Evolutionary conservation across 2,797 vertebrate species (phyloP).

Genomic region (Adrianichthys oophorus): DNA sequence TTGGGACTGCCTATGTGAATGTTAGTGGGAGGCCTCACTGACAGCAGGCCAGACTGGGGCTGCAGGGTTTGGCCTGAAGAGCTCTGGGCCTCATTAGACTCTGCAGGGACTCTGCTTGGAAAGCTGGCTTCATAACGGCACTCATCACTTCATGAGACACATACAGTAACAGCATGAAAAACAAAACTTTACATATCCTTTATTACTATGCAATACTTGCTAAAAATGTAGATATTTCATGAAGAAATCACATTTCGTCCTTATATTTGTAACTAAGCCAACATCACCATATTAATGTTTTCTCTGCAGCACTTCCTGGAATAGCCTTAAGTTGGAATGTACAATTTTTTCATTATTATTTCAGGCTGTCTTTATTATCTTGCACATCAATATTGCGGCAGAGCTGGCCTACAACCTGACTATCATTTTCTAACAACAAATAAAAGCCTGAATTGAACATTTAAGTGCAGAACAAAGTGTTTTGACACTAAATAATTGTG

Average conservation of each 20-base stretch:
- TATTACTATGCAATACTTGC: no score
- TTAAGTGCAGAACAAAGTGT: no score
- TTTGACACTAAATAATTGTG: no score
- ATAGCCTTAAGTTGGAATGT: constrained; percentile 28
- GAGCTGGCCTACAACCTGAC: not conserved
- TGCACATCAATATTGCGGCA: constrained; percentile 31
- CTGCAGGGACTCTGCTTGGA: constrained; percentile 71
- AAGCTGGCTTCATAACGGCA: constrained; percentile 42
- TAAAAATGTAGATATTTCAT: not conserved
- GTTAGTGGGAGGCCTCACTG: constrained; percentile 23
- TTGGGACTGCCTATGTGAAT: constrained; percentile 3
- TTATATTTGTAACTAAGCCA: constrained; percentile 33
- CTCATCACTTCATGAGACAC: not conserved
- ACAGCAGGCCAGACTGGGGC: constrained; percentile 55
- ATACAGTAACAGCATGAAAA: not conserved
- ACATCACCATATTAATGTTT: not conserved
- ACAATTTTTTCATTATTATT: constrained; percentile 33
- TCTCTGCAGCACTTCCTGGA: constrained; percentile 44
- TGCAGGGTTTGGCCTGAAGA: constrained; percentile 55
- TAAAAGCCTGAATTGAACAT: no score
- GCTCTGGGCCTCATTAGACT: constrained; percentile 71
- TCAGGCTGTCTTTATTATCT: constrained; percentile 34
- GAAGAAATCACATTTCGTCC: constrained; percentile 10
- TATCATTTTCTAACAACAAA: no score
- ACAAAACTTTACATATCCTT: not conserved